Evolutionary conservation across 2,797 vertebrate genomes (phyloP).

Genomic region (Rachycentron canadum): DNA sequence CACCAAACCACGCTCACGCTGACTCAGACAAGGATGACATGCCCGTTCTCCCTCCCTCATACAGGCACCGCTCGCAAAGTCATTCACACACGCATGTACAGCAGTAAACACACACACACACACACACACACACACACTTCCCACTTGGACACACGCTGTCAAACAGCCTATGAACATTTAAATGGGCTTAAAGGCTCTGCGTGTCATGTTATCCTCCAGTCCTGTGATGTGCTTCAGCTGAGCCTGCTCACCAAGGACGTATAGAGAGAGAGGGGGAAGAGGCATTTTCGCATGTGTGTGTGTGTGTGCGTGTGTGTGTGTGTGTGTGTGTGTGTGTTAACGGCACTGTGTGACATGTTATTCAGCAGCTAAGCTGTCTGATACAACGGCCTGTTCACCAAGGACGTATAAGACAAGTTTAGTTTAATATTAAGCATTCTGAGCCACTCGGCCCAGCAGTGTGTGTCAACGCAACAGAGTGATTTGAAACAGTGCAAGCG

Average conservation of each 20-base stretch:
- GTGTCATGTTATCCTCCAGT: conserved; percentile 64
- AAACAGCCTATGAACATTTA: conserved; percentile 55
- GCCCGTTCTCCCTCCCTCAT: background rate
- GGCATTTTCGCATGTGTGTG: too few relatives aligned
- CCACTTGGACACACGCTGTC: conserved; percentile 31
- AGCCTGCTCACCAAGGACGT: conserved; percentile 49
- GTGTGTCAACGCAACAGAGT: too few relatives aligned
- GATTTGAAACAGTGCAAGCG: background rate
- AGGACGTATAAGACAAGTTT: conserved; percentile 25
- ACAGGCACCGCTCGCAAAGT: background rate
- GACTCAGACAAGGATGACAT: background rate
- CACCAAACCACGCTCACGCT: background rate
- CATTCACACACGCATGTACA: background rate
- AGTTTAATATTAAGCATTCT: background rate
- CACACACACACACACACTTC: background rate
- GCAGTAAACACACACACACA: too few relatives aligned
- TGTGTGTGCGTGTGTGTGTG: background rate
- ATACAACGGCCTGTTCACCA: conserved; percentile 24
- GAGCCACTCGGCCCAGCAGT: too few relatives aligned
- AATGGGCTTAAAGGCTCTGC: conserved; percentile 70
- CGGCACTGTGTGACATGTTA: conserved; percentile 24
- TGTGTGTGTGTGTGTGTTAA: conserved; percentile 16
- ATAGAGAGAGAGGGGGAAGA: conserved; percentile 8
- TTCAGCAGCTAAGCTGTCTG: conserved; percentile 15
- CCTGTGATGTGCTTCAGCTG: conserved; percentile 49